phyloP scores from a whole-genome alignment of 1,140 invertebrate species.

The Drosophila ficusphila region DNA sequence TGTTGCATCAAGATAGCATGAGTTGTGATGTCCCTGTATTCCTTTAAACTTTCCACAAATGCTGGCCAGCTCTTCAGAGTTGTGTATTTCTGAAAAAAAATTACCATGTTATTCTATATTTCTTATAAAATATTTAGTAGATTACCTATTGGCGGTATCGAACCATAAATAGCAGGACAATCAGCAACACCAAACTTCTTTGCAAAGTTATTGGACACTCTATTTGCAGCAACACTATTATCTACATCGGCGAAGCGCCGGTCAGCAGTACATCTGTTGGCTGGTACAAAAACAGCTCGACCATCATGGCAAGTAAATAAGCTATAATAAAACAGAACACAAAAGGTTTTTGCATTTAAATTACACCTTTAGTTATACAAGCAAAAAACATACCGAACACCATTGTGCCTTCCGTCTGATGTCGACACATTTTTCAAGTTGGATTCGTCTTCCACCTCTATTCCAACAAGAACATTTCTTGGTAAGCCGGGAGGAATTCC shows the following conservation, averaged over 20 bases:
- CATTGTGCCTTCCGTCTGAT: conserved; percentile 91
- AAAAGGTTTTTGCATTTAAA: background rate
- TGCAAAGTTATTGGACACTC: conserved; percentile 39
- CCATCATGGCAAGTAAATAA: conserved; percentile 73
- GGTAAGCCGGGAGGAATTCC: conserved; percentile 85
- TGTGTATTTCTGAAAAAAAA: conserved; percentile 65
- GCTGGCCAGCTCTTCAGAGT: conserved; percentile 87
- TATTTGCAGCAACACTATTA: conserved; percentile 21
- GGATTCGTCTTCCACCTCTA: conserved; percentile 90
- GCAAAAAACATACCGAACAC: conserved; percentile 72
- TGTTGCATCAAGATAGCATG: conserved; percentile 98
- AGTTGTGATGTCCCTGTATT: conserved; percentile 99
- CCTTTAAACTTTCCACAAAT: conserved; percentile 92
- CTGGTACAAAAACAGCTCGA: conserved; percentile 91
- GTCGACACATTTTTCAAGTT: conserved; percentile 86
- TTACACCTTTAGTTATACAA: background rate
- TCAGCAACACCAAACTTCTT: conserved; percentile 86
- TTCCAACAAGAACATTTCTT: conserved; percentile 85
- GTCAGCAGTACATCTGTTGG: conserved; percentile 91
- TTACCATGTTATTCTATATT: too few relatives aligned
- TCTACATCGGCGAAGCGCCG: conserved; percentile 89
- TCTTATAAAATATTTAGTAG: background rate
- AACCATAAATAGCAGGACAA: conserved; percentile 91
- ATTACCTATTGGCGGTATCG: conserved; percentile 90
- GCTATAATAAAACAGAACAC: conserved; percentile 11